Evolutionary conservation across 2,888 invertebrate species (phyloP), one percentile per base, ranked within the genome.

Genomic region (Rugalucina vietnamica): DNA sequence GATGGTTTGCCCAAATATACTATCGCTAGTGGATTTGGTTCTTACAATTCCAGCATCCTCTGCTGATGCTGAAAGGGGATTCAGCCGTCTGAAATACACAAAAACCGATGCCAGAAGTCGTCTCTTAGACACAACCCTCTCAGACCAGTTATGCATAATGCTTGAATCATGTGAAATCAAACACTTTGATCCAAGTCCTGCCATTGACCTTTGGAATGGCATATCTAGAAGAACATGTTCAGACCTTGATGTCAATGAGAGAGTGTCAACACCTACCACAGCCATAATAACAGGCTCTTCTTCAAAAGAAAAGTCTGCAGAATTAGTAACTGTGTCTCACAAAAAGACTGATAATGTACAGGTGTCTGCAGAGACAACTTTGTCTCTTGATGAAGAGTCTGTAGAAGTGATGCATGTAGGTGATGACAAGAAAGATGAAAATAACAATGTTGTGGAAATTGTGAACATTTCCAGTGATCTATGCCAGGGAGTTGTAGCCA

Each of bases 41-140:
- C 70, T 75, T 4, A 34, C 80, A 1, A 75, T 80, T 14, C 75
- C 80, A 69, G 80, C 80, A n/a, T n/a, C n/a, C 12, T 73, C 73
- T 3, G 65, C 80, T 39, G 74, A 80, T 74, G 74, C 65, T 21
- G 80, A 80, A 34, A 39, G 50, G 36, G 80, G 43, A 27, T 80
- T 75, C 24, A 57, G 34, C n/a, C 60, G 29, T 29, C n/a, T 60
- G n/a, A 60, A 60, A n/a, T 29, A 60, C 24, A 60, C 43, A 43
- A 18, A 43, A 12, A 12, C 43, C 8, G 43, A 43, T 43, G 8
- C 43, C 8, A 43, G 43, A 43, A 43, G 43, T 43, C 43, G 43
- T 43, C 10, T 43, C 18, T 43, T 18, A 12, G 43, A 43, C 18
- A 43, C 18, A 43, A 43, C 8, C 18, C 43, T 43, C 8, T 12